phyloP scores from a whole-genome alignment of 23 tunicate genomes.

The Corella eumyota region DNA sequence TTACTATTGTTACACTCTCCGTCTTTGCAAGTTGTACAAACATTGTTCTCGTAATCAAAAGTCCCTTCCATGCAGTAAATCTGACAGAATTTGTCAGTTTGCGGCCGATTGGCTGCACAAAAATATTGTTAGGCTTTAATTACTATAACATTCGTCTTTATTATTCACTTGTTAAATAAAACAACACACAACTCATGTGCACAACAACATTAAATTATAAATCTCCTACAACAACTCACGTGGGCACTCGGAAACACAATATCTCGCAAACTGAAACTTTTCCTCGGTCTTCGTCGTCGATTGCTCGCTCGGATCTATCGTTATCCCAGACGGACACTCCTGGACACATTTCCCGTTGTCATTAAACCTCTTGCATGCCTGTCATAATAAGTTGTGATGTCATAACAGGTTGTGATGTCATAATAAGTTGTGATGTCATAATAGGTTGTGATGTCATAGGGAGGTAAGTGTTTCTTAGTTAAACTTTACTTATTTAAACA shows the following conservation, averaged over 20 bases:
- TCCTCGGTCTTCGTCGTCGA: not conserved
- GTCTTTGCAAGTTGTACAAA: constrained; percentile 30
- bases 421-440: too few species aligned
- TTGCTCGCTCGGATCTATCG: constrained; percentile 2
- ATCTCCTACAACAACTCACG: constrained; percentile 24
- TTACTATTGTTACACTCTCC: constrained; percentile 44
- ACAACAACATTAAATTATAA: too few species aligned
- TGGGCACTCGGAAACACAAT: constrained; percentile 75
- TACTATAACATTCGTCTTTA: too few species aligned
- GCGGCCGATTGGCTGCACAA: constrained; percentile 28
- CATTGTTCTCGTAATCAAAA: constrained; percentile 34
- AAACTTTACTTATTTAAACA: too few species aligned
- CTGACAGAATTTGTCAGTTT: constrained; percentile 9
- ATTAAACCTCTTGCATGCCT: constrained; percentile 53
- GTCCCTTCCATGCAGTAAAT: constrained; percentile 30
- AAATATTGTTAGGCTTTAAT: too few species aligned
- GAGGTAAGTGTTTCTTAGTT: too few species aligned
- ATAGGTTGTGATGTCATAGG: too few species aligned
- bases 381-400: too few species aligned
- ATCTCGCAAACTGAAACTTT: constrained; percentile 42
- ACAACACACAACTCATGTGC: too few species aligned
- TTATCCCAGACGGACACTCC: constrained; percentile 17
- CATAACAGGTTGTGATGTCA: too few species aligned
- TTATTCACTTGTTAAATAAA: too few species aligned
- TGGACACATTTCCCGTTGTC: constrained; percentile 43